Conservation (phyloP, 2,797 vertebrate species). For the Pangasius mekongensis region DNA sequence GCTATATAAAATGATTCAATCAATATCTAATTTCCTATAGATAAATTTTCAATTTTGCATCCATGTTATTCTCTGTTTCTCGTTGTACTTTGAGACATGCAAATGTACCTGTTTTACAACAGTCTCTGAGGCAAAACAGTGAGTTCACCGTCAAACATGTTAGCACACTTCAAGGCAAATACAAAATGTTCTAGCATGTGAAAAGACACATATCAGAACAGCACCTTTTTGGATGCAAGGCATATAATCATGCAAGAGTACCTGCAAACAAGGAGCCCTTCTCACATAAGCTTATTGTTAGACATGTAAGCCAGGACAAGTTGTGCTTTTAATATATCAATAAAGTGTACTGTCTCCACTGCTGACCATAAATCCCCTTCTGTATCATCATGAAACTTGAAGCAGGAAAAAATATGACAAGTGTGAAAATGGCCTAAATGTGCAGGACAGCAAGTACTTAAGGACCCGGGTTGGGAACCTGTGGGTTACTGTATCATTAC, state of each 20-base stretch:
- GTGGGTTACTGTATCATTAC: background rate
- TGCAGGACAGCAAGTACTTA: background rate
- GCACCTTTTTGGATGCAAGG: background rate
- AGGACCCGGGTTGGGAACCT: background rate
- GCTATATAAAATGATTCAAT: constrained; percentile 14
- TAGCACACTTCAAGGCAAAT: background rate
- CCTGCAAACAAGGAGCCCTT: background rate
- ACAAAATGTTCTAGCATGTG: background rate
- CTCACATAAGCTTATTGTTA: background rate
- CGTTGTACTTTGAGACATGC: background rate
- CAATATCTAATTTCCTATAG: constrained; percentile 20
- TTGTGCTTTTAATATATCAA: no score
- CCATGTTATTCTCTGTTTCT: background rate
- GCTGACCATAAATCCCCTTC: background rate
- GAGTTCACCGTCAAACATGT: background rate
- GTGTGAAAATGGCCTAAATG: background rate
- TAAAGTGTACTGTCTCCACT: background rate
- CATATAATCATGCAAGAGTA: background rate
- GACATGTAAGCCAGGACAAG: background rate
- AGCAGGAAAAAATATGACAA: background rate
- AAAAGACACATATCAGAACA: background rate
- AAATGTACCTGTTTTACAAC: background rate
- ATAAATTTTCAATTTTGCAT: background rate
- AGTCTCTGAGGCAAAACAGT: background rate
- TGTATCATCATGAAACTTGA: background rate